Evolutionary conservation across 2,113 vertebrate species (phyloP), one percentile per base, ranked within the genome.

Genomic region (Chionodraco myersi): DNA sequence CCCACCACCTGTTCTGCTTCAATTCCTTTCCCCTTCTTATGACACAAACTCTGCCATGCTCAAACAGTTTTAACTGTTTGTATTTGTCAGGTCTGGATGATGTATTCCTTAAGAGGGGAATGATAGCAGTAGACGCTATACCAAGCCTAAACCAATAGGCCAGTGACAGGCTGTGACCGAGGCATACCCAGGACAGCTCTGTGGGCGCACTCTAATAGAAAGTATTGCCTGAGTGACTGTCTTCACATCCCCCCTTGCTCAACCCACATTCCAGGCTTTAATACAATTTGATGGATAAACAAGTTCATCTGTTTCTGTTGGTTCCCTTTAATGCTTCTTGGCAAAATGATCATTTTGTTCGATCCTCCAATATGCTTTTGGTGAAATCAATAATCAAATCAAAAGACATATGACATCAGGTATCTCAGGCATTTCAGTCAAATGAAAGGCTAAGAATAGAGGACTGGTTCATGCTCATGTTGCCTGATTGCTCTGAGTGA

Each of bases 1-100:
- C 36, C 52, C 83, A 79, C 90, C 92, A 93, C 88, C 92, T 91
- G 91, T 90, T 93, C 68, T 13, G 16, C 67, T 72, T 18, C 7
- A 79, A 83, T 56, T 68, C 77, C 72, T 73, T 53, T 75, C 53
- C 60, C 70, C 59, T 49, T 85, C 65, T 86, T 82, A 81, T 80
- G 77, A 88, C 85, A 83, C 41, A 72, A 62, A 78, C 36, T 45
- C 57, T 1, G 12, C 48, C 26, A 59, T 45, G 21, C 54, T 75
- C 53, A 52, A 14, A 9, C 58, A 75, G 64, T 45, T 85, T 85
- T 79, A 62, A 85, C 51, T 62, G 44, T 77, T 77, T 83, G 44
- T 13, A 18, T 61, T 44, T 48, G 18, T 72, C 77, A 79, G 73
- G 56, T 72, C 68, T 45, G 26, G 61, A 21, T 18, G 15, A 79